Evolutionary conservation across 2,888 invertebrate genomes (phyloP), one percentile per base, ranked within the genome.

Genomic region (Cyclophora albipunctata): DNA sequence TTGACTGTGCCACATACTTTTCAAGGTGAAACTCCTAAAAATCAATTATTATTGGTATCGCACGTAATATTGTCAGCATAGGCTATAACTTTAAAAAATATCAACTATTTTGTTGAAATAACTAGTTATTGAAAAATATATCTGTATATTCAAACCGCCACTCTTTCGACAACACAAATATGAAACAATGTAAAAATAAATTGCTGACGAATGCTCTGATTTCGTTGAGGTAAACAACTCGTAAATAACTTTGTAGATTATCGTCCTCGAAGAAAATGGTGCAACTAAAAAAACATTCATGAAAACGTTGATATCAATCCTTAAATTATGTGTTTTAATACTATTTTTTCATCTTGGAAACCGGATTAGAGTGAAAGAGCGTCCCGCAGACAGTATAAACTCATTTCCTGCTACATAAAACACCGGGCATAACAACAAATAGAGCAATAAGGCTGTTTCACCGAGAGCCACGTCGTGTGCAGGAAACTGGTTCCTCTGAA

Each of bases 371-470:
- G 59, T 71, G 64, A 66, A 64, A 70, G 69, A 69, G 60, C 68
- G 62, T 66, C 66, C 66, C 65, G 61, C 64, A 64, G 69, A 67
- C 71, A 67, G 69, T 68, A 69, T 67, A 71, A 70, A 71, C 71
- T 74, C 73, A 78, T 78, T 78, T 77, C 73, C 76, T 76, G 74
- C 68, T 67, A 70, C 69, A 73, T 73, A 73, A 74, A 78, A 71
- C 69, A 71, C 69, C 65, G 67, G 20, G 66, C 70, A 71, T 73
- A 66, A 74, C 71, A 76, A 75, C 75, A 78, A 81, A 78, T 78
- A 77, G 72, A 76, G 79, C 76, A 77, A 74, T 75, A 72, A 74
- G 71, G 62, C 64, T 60, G 69, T 67, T 69, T 66, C 62, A 64
- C 64, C 63, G 69, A 57, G 71, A 62, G 68, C 73, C 70, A 68